A percentile compares a stretch with the other conserved stretches of the same genome.
phyloP scores from a whole-genome alignment of 1,140 invertebrate species.

The Drosophila micromelanica region DNA sequence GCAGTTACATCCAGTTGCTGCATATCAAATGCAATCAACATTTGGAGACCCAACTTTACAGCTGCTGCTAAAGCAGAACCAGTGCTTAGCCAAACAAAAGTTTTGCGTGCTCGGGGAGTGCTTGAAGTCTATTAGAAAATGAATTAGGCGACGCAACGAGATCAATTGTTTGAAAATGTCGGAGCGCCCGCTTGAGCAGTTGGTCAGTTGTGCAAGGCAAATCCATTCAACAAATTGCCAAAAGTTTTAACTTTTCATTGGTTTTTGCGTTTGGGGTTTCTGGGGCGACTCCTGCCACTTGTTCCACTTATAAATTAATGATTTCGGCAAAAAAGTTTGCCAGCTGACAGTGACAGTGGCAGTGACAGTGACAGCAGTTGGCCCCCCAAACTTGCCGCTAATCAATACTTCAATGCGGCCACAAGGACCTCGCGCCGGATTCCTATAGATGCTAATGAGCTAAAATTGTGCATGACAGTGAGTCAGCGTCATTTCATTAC shows the following conservation, averaged over 20 bases:
- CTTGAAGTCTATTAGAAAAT: slow-evolving; percentile 70
- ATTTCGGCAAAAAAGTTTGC: slow-evolving; percentile 52
- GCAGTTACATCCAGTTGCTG: slow-evolving; percentile 26
- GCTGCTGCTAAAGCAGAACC: not conserved
- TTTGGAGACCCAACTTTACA: slow-evolving; percentile 25
- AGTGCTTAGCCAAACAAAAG: slow-evolving; percentile 52
- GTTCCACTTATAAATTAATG: slow-evolving; percentile 68
- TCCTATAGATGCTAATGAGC: slow-evolving; percentile 46
- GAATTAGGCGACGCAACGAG: slow-evolving; percentile 76
- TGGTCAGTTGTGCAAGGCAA: slow-evolving; percentile 34
- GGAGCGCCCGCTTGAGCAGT: slow-evolving; percentile 30
- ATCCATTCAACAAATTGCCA: slow-evolving; percentile 70
- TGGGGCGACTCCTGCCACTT: slow-evolving; percentile 29
- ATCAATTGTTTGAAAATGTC: slow-evolving; percentile 76
- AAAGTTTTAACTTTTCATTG: slow-evolving; percentile 68
- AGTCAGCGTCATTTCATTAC: slow-evolving; percentile 58
- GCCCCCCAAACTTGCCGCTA: slow-evolving; percentile 13
- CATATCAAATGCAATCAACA: slow-evolving; percentile 80
- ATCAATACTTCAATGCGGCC: slow-evolving; percentile 46
- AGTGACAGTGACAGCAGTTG: slow-evolving; percentile 13
- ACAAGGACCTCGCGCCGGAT: slow-evolving; percentile 15
- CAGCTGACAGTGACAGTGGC: slow-evolving; percentile 22
- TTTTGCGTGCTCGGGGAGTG: slow-evolving; percentile 45
- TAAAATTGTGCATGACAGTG: slow-evolving; percentile 49
- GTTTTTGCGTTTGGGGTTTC: slow-evolving; percentile 40